These are phyloP conservation scores for Steatornis caripensis DNA, from an alignment of 2,113 vertebrate species.

Conservation along the genomic window DNA sequence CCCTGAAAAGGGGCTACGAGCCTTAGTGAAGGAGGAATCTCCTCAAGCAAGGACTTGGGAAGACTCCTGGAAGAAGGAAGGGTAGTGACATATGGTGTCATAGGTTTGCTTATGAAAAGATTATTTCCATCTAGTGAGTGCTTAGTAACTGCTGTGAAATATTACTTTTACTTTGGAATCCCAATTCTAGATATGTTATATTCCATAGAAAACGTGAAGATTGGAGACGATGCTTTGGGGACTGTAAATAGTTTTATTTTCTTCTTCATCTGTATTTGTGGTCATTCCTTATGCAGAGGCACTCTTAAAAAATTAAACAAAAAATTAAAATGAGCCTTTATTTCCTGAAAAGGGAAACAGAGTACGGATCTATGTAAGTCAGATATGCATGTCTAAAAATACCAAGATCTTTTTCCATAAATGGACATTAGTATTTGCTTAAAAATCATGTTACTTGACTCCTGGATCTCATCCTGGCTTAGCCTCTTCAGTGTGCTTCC, in stretches of 20 bases:
- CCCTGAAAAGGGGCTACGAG: neutral
- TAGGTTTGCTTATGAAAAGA: neutral
- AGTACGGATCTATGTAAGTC: neutral
- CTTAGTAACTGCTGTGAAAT: neutral
- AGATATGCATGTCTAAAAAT: neutral
- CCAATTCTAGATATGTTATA: neutral
- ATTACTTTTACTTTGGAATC: neutral
- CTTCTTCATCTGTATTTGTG: neutral
- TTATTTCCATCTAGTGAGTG: neutral
- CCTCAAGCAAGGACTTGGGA: neutral
- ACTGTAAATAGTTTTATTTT: neutral
- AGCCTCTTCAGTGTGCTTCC: neutral
- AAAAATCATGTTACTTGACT: neutral
- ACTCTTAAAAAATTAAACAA: neutral
- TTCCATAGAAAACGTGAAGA: neutral
- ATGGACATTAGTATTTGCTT: neutral
- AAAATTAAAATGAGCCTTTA: neutral
- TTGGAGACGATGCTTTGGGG: neutral
- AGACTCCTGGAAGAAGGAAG: neutral
- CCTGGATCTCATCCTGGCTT: neutral
- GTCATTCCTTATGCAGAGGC: neutral
- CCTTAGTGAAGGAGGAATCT: neutral
- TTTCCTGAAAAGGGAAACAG: neutral
- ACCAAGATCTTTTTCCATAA: neutral
- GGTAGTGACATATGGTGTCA: neutral